Evolutionary conservation across 1,140 invertebrate genomes (phyloP), one percentile per base, ranked within the genome.

Genomic region (Chrysomallon squamiferum): DNA sequence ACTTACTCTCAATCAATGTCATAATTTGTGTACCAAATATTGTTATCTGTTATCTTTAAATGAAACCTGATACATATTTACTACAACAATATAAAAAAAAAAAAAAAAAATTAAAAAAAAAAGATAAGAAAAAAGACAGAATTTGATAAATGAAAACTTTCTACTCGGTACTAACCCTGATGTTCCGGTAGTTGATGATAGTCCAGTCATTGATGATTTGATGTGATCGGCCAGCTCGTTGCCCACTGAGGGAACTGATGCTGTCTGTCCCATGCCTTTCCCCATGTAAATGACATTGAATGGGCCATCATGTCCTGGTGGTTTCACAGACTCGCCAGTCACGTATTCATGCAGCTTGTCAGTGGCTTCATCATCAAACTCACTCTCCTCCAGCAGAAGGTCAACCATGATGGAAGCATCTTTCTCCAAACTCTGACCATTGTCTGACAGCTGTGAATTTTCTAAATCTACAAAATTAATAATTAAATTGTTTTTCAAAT

Each of bases 351-450:
- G 75, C 27, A 77, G 62, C 45, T 77, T 74, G 13, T 70, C 74
- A 7, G 71, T 64, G 43, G 69, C 69, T 38, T 77, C 74, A 58
- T 71, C 71, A 33, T 78, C 75, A 50, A 76, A 68, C 27, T 79
- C 75, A 33, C 62, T 68, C 25, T 80, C 79, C 62, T 80, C 75
- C 43, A 81, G 56, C 30, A 81, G 64, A 38, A 79, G 65, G 50
- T 81, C 78, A 33, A 81, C 72, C 73, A 81, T 75, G 64, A 81
- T 58, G 15, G 73, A 73, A n/a, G 75, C 70, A 47, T 75, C 75
- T 43, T 77, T 77, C 25, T 77, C 72, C 65, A 73, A n/a, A 6
- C 56, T 54, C 29, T 25, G 22, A 7, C 50, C 29, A 4, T 27
- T 30, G 22, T 54, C 50, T 15, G 7, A 25, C 22, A 54, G 22